Base-by-base conservation (phyloP, 1,140 invertebrate species). In the Zaprionus lachaisei region DNA sequence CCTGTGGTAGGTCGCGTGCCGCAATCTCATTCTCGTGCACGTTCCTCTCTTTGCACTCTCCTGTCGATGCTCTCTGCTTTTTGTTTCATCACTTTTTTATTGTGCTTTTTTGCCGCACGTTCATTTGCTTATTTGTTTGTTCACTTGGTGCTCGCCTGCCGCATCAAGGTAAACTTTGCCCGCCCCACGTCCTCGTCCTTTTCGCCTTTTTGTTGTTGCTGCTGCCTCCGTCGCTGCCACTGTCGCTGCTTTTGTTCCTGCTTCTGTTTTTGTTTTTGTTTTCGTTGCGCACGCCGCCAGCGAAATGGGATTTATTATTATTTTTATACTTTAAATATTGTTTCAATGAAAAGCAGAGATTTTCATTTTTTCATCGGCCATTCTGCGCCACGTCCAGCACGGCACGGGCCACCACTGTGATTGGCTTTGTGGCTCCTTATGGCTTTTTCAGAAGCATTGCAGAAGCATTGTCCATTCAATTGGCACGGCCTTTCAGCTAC, bases 71-170 rank as follows among this genome's bases (percentile, higher is more conserved):
- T 61, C 15, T 55, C 51, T 31, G 60, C 65, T 47, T 44, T 11
- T 24, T 20, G 56, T 31, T 68, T 75, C 31, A 2, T 44, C 41
- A 7, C 41, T 44, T 68, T 72, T 72, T 87, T 85, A 89, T 89
- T 89, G 84, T 87, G 84, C 85, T 90, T 90, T 89, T 89, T 69
- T 47, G 83, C 60, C 72, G 83, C 84, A 56, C 84, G 83, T 87
- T 90, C 85, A 85, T 90, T 90, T 90, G 85, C 85, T 90, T 90
- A 90, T 90, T 90, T 90, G 85, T 90, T 90, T 90, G 85, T 85
- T 80, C 81, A 90, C 82, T 90, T 90, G 72, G 79, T 79, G 72
- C 80, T 57, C 78, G 60, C 28, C 63, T 63, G 81, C 81, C 85
- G 87, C 78, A 91, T 90, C 89, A 91, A 91, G 89, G 89, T 91